Evolutionary conservation across 2,113 vertebrate species (phyloP).

Genomic region (Pelecanus crispus): DNA sequence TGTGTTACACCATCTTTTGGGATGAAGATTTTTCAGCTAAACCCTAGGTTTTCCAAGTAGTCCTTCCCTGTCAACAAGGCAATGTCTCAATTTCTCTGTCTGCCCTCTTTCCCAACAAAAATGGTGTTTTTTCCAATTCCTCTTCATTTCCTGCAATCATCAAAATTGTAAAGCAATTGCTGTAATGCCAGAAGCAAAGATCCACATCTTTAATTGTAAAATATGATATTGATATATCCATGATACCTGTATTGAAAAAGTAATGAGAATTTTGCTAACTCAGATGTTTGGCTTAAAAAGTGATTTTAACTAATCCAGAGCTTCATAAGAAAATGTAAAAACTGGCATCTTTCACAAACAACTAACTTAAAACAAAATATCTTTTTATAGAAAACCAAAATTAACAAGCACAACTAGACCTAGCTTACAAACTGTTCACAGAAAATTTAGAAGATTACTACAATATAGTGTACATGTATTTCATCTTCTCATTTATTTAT

Average conservation of each 20-base stretch:
- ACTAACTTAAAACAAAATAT: slow-evolving; percentile 48
- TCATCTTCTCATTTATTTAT: not conserved
- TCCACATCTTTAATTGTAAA: not conserved
- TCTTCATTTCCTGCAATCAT: not conserved
- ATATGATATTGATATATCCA: not conserved
- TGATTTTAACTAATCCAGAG: not conserved
- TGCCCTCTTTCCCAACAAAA: not conserved
- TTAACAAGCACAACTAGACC: not conserved
- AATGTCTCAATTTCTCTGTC: not conserved
- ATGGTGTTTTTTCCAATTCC: not conserved
- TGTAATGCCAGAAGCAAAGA: not conserved
- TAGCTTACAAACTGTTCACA: slow-evolving; percentile 44
- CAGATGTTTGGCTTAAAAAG: not conserved
- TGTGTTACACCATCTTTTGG: not conserved
- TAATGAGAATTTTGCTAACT: not conserved
- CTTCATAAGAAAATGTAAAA: slow-evolving; percentile 1
- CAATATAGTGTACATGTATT: not conserved
- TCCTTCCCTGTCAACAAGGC: not conserved
- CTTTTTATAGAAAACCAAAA: not conserved
- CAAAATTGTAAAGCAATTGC: not conserved
- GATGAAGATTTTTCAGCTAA: not conserved
- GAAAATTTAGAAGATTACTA: slow-evolving; percentile 35
- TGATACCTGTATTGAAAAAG: not conserved
- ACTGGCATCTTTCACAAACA: not conserved
- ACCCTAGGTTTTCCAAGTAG: not conserved